Evolutionary conservation across 2,113 vertebrate genomes (phyloP).

Genomic region (Halcyon malimbica): DNA sequence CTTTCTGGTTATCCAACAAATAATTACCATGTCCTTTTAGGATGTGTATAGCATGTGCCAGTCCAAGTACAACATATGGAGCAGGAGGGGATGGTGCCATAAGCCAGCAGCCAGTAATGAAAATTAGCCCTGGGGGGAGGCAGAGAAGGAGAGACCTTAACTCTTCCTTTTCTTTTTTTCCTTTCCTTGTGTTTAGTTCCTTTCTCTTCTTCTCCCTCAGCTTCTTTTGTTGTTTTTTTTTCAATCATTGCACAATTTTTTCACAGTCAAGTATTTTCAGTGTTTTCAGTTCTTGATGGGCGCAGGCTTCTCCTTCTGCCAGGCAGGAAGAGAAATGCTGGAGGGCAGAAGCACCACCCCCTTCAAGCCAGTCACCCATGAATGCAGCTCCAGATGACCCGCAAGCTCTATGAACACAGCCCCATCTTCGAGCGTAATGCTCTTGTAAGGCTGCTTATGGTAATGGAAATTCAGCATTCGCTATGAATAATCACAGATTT

Average conservation of each 20-base stretch:
- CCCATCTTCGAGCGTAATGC: not conserved
- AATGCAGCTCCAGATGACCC: slow-evolving; percentile 2
- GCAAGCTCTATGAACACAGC: not conserved
- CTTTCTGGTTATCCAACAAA: not conserved
- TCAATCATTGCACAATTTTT: not conserved
- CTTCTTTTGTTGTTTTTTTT: not conserved
- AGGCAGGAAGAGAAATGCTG: not conserved
- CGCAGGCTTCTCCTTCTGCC: not conserved
- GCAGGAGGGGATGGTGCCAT: not conserved
- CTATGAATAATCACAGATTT: slow-evolving; percentile 53
- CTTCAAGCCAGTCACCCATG: not conserved
- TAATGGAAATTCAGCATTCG: not conserved
- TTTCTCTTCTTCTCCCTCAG: not conserved
- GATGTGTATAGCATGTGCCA: not conserved
- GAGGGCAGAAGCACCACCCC: not conserved
- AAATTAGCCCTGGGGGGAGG: not conserved
- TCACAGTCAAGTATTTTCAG: not conserved
- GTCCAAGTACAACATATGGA: not conserved
- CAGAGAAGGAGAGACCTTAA: not conserved
- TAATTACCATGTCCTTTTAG: not conserved
- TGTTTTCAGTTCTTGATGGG: not conserved
- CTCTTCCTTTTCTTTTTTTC: not conserved
- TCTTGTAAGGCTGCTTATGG: slow-evolving; percentile 25
- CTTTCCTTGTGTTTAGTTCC: not conserved
- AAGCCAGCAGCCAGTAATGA: not conserved